Percentiles rank a stretch among this genome's conserved stretches.
These are phyloP conservation scores for Pelobates cultripes DNA, from an alignment of 2,797 vertebrate species.

Conservation along the genomic window DNA sequence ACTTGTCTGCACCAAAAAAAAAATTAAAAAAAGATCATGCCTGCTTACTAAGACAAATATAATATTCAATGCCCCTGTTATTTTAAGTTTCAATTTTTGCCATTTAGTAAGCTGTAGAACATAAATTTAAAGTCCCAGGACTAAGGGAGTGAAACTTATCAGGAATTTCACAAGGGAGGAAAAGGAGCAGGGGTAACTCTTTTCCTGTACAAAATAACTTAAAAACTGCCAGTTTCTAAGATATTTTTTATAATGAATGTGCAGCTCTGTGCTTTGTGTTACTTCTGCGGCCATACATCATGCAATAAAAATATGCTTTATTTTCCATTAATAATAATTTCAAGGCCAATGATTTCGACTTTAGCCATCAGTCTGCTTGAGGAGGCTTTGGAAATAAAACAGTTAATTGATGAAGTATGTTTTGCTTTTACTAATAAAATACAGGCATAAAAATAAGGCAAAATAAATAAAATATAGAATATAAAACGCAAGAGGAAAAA, in stretches of 20 bases:
- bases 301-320: constrained; percentile 48
- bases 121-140: constrained; percentile 48
- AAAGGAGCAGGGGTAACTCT: constrained; percentile 27
- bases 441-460: not conserved
- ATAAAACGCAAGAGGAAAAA: not conserved
- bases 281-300: constrained; percentile 38
- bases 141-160: constrained; percentile 47
- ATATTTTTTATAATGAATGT: constrained; percentile 51
- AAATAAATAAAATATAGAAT: not conserved
- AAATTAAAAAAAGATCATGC: constrained; percentile 68
- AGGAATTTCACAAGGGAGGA: constrained; percentile 46
- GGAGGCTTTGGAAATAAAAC: not conserved
- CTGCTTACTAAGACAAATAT: constrained; percentile 74
- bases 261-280: constrained; percentile 47
- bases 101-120: constrained; percentile 58
- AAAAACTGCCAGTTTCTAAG: constrained; percentile 26
- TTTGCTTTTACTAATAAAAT: not conserved
- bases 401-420: constrained; percentile 22
- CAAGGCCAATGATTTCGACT: constrained; percentile 18
- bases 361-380: constrained; percentile 6
- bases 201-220: constrained; percentile 33
- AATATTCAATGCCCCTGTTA: constrained; percentile 66
- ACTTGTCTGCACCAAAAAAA: constrained; percentile 61
- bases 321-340: constrained; percentile 52
- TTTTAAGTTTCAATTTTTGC: constrained; percentile 59